These are phyloP conservation scores for Pristionchus arcanus DNA, from an alignment of 2,888 invertebrate species.

Conservation along the genomic window DNA sequence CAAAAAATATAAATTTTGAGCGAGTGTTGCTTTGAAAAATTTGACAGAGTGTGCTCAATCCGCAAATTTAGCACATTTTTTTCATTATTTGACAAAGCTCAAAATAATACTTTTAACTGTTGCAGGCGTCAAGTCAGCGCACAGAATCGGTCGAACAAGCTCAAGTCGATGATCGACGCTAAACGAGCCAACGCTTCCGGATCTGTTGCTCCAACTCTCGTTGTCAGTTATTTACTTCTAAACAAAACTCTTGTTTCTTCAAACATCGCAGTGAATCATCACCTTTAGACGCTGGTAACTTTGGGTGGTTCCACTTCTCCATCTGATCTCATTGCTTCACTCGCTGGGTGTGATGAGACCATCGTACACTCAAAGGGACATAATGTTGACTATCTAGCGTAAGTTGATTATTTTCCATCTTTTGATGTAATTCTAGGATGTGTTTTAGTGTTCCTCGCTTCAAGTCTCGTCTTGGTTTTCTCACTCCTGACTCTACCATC, in stretches of 20 bases:
- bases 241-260: too few relatives aligned
- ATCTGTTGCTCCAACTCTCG: slow-evolving; percentile 58
- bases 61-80: background rate
- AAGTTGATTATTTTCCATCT: slow-evolving; percentile 27
- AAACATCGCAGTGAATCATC: background rate
- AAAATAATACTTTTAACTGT: background rate
- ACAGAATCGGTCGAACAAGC: slow-evolving; percentile 34
- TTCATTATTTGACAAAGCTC: too few relatives aligned
- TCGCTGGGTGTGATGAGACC: slow-evolving; percentile 63
- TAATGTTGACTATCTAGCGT: slow-evolving; percentile 67
- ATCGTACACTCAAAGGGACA: slow-evolving; percentile 62
- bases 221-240: slow-evolving; percentile 22
- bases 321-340: slow-evolving; percentile 62
- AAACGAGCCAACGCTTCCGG: slow-evolving; percentile 59
- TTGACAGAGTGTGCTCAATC: background rate
- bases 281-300: slow-evolving; percentile 71
- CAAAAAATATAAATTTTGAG: background rate
- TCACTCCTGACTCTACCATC: slow-evolving; percentile 67
- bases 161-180: slow-evolving; percentile 56
- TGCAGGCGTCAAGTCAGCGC: slow-evolving; percentile 31
- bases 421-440: background rate
- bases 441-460: slow-evolving; percentile 72
- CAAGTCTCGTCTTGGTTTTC: slow-evolving; percentile 71
- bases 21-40: background rate
- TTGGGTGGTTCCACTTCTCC: slow-evolving; percentile 65